Conservation (phyloP, 2,888 invertebrate genomes). For the Calameuta idolon region DNA sequence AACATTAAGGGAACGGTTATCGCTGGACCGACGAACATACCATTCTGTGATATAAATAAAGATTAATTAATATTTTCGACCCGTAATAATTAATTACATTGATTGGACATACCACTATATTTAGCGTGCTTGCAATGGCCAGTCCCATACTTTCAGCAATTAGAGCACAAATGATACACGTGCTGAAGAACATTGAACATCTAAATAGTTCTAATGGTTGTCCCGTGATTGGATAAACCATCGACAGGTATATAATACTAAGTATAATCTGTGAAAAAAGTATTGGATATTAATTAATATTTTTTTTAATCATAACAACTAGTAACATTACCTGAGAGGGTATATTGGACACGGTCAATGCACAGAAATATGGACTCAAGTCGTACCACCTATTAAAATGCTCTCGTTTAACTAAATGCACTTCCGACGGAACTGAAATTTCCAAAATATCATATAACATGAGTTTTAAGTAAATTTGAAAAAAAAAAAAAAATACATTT, state of each 20-base stretch:
- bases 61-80: constrained; percentile 5
- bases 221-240: constrained; percentile 80
- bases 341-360: constrained; percentile 78
- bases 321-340: constrained; percentile 73
- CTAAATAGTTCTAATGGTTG: constrained; percentile 81
- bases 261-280: constrained; percentile 67
- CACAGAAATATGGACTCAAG: constrained; percentile 82
- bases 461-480: not conserved
- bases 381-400: constrained; percentile 90
- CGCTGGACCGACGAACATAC: constrained; percentile 91
- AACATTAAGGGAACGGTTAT: constrained; percentile 89
- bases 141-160: constrained; percentile 85
- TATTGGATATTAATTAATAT: not conserved
- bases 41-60: constrained; percentile 72
- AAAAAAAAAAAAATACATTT: no score
- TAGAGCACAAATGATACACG: constrained; percentile 78
- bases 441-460: constrained; percentile 17
- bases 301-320: not conserved
- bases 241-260: constrained; percentile 75
- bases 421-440: constrained; percentile 81
- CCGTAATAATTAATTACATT: constrained; percentile 5
- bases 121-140: constrained; percentile 79
- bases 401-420: constrained; percentile 82
- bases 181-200: constrained; percentile 76
- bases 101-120: constrained; percentile 76